Evolutionary conservation across 2,888 invertebrate genomes (phyloP).

Genomic region (Drymonia ruficornis): DNA sequence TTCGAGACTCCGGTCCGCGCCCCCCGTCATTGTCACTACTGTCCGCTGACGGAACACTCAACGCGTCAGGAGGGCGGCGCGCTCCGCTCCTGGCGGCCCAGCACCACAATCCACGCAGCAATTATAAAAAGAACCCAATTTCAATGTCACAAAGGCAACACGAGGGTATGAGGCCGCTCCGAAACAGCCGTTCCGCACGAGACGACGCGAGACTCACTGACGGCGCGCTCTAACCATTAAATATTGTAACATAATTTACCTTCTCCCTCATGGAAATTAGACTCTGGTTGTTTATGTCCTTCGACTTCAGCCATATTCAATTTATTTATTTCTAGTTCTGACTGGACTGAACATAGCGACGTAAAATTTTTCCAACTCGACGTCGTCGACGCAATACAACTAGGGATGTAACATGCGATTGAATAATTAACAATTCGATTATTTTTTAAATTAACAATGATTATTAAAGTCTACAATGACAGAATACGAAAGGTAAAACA

Average conservation of each 20-base stretch:
- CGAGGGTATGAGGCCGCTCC: slow-evolving; percentile 70
- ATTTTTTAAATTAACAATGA: too few relatives aligned
- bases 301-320: slow-evolving; percentile 82
- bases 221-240: slow-evolving; percentile 69
- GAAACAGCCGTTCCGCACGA: slow-evolving; percentile 58
- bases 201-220: slow-evolving; percentile 65
- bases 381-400: slow-evolving; percentile 29
- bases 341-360: slow-evolving; percentile 83
- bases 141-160: slow-evolving; percentile 82
- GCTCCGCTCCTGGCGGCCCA: slow-evolving; percentile 67
- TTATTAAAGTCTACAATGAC: too few relatives aligned
- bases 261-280: slow-evolving; percentile 80
- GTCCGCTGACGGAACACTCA: slow-evolving; percentile 54
- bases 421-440: too few relatives aligned
- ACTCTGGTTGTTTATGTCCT: slow-evolving; percentile 80
- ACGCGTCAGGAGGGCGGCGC: slow-evolving; percentile 55
- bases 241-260: slow-evolving; percentile 80
- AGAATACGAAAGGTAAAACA: too few relatives aligned
- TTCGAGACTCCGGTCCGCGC: slow-evolving; percentile 67
- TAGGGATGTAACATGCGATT: too few relatives aligned
- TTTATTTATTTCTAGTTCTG: slow-evolving; percentile 80
- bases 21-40: slow-evolving; percentile 73
- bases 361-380: slow-evolving; percentile 80
- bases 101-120: slow-evolving; percentile 81
- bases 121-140: slow-evolving; percentile 83